Evolutionary conservation across 2,888 invertebrate genomes (phyloP).

Genomic region (Yponomeuta cagnagella): DNA sequence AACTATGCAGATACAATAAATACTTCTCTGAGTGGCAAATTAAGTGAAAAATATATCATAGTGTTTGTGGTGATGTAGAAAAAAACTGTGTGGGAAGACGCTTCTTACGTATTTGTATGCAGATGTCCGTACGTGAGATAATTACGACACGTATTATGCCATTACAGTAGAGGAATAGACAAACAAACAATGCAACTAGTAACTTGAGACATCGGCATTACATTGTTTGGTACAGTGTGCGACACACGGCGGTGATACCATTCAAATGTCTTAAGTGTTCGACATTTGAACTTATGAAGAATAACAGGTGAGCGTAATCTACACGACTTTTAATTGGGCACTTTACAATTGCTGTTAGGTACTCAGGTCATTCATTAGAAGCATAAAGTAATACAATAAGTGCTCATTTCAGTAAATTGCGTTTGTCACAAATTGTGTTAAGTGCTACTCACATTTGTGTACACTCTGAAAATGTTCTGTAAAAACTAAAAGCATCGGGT

Average conservation of each 20-base stretch:
- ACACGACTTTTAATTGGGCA: too few species aligned
- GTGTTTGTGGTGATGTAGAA: neutral
- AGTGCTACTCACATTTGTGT: neutral
- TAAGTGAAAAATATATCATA: slow-evolving; percentile 6
- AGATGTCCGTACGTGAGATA: slow-evolving; percentile 15
- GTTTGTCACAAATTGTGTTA: neutral
- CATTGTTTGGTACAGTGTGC: neutral
- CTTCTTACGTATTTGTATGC: slow-evolving; percentile 13
- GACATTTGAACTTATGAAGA: too few species aligned
- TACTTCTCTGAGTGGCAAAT: slow-evolving; percentile 4
- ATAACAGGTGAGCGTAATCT: too few species aligned
- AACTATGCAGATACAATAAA: slow-evolving; percentile 1
- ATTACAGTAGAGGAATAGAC: slow-evolving; percentile 4
- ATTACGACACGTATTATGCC: slow-evolving; percentile 14
- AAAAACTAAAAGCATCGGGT: too few species aligned
- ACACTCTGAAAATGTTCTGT: too few species aligned
- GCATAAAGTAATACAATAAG: neutral
- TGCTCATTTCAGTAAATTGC: neutral
- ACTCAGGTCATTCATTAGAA: neutral
- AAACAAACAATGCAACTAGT: slow-evolving; percentile 5
- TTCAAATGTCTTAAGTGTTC: too few species aligned
- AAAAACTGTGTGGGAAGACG: slow-evolving; percentile 14
- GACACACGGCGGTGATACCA: neutral
- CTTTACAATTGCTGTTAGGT: neutral
- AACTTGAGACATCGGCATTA: neutral